Evolutionary conservation across 2,888 invertebrate species (phyloP).

Genomic region (Thereva unica): DNA sequence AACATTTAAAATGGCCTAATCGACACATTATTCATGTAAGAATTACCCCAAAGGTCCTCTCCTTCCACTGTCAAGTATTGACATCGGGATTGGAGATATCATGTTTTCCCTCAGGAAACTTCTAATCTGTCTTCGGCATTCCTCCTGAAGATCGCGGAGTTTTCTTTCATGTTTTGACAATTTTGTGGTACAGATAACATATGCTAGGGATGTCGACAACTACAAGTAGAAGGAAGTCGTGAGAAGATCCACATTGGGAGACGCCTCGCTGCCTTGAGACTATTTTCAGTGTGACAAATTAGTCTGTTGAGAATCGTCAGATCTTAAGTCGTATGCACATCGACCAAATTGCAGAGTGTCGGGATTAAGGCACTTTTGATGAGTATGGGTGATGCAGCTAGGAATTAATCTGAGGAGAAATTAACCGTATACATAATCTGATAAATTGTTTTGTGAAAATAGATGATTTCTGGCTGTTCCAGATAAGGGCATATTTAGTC

Average conservation of each 20-base stretch:
- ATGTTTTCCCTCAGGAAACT: slow-evolving; percentile 14
- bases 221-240: not conserved
- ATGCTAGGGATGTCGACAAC: slow-evolving; percentile 30
- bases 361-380: too few relatives aligned
- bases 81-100: slow-evolving; percentile 31
- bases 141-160: slow-evolving; percentile 12
- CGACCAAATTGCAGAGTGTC: too few relatives aligned
- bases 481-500: too few relatives aligned
- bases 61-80: slow-evolving; percentile 15
- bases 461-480: too few relatives aligned
- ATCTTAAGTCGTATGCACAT: too few relatives aligned
- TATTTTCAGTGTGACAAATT: slow-evolving; percentile 17
- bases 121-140: not conserved
- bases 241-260: slow-evolving; percentile 24
- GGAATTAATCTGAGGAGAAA: too few relatives aligned
- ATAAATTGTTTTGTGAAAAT: too few relatives aligned
- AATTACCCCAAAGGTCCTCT: slow-evolving; percentile 10
- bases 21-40: slow-evolving; percentile 16
- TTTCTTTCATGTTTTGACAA: slow-evolving; percentile 33
- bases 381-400: too few relatives aligned
- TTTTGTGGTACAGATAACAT: slow-evolving; percentile 33
- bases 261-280: not conserved
- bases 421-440: too few relatives aligned
- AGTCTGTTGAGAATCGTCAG: too few relatives aligned
- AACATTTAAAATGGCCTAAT: slow-evolving; percentile 8